Evolutionary conservation across 1,140 invertebrate species (phyloP), one percentile per base, ranked within the genome.

Genomic region (Drepana arcuata): DNA sequence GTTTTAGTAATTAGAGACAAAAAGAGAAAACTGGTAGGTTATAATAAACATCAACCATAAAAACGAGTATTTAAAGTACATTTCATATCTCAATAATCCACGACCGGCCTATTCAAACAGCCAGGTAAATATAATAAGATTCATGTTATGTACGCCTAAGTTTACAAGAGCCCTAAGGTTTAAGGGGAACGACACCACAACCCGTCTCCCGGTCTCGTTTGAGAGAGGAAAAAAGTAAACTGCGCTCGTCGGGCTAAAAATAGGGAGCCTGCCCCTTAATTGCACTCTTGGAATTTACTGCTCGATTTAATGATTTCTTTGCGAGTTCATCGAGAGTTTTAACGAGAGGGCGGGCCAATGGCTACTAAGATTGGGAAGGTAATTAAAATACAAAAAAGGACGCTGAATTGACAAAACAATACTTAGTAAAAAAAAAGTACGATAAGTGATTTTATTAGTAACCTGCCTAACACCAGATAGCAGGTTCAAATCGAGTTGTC

Each of bases 281-380:
- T 69, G 62, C 65, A 65, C 58, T 62, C 57, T 66, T 65, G 62
- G 69, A 70, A 71, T 77, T 69, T 73, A 72, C 62, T 61, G 57
- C 60, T 62, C 56, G 57, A 64, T 63, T 64, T 68, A 72, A 70
- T 68, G 68, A 70, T 66, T 61, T 48, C 50, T 43, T 64, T 61
- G 53, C 41, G 48, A 52, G 58, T 58, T 59, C 49, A 62, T 54
- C 52, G 39, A 58, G 57, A n/a, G n/a, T 54, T 43, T 41, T 48
- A 50, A 50, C 49, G 46, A 48, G 49, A 47, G 46, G 49, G 56
- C 38, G 57, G 52, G 30, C 51, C 56, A 59, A 62, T 55, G 54
- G 46, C 29, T 33, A 42, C 50, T 35, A 59, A 60, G 44, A 53
- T 52, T 58, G 54, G 63, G 52, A 56, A 45, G 42, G 28, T 53